Conservation (phyloP, 2,888 invertebrate genomes). For the Arenicola marina region DNA sequence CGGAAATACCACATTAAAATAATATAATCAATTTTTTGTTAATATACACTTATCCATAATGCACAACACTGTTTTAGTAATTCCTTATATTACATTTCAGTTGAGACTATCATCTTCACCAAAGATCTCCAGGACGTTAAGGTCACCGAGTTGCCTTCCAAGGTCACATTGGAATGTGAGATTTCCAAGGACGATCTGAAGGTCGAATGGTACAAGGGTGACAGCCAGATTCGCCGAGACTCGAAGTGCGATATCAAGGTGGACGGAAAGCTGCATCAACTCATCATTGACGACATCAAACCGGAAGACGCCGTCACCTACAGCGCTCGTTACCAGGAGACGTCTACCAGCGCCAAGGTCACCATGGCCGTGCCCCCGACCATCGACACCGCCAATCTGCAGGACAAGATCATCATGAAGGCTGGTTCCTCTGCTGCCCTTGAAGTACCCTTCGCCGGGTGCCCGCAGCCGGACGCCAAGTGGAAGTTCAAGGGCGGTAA, state of each 20-base stretch:
- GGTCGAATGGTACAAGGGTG: slow-evolving; percentile 75
- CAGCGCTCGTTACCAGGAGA: slow-evolving; percentile 5
- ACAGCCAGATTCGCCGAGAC: slow-evolving; percentile 23
- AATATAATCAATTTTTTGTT: no score
- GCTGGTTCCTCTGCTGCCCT: slow-evolving; percentile 31
- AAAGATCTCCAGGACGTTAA: slow-evolving; percentile 48
- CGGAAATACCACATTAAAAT: no score
- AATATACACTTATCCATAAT: no score
- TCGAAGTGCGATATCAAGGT: slow-evolving; percentile 27
- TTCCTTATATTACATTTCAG: slow-evolving; percentile 21
- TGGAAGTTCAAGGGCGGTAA: slow-evolving; percentile 34
- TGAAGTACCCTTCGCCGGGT: slow-evolving; percentile 36
- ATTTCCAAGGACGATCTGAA: slow-evolving; percentile 78
- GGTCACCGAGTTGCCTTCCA: slow-evolving; percentile 63
- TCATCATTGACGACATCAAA: slow-evolving; percentile 25
- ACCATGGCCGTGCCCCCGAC: slow-evolving; percentile 27
- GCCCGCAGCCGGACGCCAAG: slow-evolving; percentile 30
- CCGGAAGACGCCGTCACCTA: slow-evolving; percentile 35
- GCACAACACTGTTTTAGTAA: no score
- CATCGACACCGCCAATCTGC: slow-evolving; percentile 20
- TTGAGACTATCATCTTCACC: slow-evolving; percentile 48
- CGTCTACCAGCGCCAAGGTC: slow-evolving; percentile 16
- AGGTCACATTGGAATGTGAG: slow-evolving; percentile 74
- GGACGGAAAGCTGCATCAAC: slow-evolving; percentile 21
- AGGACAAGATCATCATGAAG: slow-evolving; percentile 31